These are phyloP conservation scores for Elysia crispata DNA, from an alignment of 2,888 invertebrate species.

Conservation along the genomic window DNA sequence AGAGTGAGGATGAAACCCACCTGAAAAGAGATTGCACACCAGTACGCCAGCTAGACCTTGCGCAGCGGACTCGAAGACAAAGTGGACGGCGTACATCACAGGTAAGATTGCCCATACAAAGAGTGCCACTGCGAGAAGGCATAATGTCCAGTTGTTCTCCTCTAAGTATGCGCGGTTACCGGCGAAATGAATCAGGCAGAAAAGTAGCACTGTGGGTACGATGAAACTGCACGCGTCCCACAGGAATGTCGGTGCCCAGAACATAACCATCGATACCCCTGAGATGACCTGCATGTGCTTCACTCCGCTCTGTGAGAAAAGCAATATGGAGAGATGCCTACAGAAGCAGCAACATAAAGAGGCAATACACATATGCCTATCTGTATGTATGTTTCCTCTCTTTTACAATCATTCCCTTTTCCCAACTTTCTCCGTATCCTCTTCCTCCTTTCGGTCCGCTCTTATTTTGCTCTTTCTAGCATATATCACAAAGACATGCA, in stretches of 20 bases:
- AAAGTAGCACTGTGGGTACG: slow-evolving; percentile 80
- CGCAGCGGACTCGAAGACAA: slow-evolving; percentile 85
- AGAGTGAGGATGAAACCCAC: slow-evolving; percentile 79
- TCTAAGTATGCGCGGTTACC: slow-evolving; percentile 82
- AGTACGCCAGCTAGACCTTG: slow-evolving; percentile 86
- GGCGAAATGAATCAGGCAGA: slow-evolving; percentile 84
- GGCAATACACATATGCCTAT: no score
- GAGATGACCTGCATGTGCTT: slow-evolving; percentile 74
- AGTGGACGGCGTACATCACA: slow-evolving; percentile 84
- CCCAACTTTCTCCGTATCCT: no score
- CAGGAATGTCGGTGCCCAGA: slow-evolving; percentile 85
- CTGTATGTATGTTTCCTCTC: no score
- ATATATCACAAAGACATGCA: no score
- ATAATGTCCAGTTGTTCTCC: slow-evolving; percentile 62
- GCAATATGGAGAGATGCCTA: no score
- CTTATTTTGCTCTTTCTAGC: no score
- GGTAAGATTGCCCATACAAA: slow-evolving; percentile 85
- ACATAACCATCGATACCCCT: slow-evolving; percentile 77
- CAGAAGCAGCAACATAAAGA: no score
- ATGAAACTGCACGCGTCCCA: slow-evolving; percentile 85
- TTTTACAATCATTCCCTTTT: no score
- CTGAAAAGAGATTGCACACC: slow-evolving; percentile 85
- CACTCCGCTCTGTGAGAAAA: slow-evolving; percentile 55
- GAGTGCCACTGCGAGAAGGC: slow-evolving; percentile 82
- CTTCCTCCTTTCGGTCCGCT: no score